These are phyloP conservation scores for Laspeyria flexula DNA, from an alignment of 2,888 invertebrate genomes.

Conservation along the genomic window DNA sequence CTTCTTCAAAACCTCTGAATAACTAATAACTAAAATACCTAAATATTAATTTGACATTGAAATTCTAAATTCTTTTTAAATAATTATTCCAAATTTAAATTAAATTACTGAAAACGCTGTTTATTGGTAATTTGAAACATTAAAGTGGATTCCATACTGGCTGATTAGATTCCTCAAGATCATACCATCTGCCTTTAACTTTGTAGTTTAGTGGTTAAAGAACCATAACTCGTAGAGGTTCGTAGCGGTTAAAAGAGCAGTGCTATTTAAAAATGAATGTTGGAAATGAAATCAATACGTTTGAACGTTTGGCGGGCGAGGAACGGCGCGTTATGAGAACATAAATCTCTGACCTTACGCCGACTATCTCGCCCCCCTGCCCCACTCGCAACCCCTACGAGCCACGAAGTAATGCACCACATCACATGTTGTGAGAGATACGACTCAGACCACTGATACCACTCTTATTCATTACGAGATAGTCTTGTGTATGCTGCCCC, in stretches of 20 bases:
- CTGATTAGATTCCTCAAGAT: conserved; percentile 5
- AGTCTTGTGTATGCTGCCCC: conserved; percentile 42
- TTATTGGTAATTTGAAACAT: background rate
- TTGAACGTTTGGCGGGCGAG: conserved; percentile 71
- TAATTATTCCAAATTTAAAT: background rate
- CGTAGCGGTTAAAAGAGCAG: conserved; percentile 34
- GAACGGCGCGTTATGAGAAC: conserved; percentile 76
- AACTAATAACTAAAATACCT: too few relatives aligned
- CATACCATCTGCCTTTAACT: conserved; percentile 13
- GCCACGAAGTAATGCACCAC: conserved; percentile 67
- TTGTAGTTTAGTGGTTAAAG: conserved; percentile 6
- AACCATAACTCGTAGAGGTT: conserved; percentile 33
- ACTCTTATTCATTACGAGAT: conserved; percentile 67
- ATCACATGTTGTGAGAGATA: conserved; percentile 69
- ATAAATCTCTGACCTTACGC: conserved; percentile 80
- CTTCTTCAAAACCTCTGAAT: too few relatives aligned
- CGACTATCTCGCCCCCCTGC: conserved; percentile 51
- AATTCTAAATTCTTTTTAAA: background rate
- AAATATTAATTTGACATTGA: too few relatives aligned
- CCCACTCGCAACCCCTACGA: conserved; percentile 49
- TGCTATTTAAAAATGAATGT: conserved; percentile 74
- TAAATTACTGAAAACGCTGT: too few relatives aligned
- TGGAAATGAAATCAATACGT: conserved; percentile 79
- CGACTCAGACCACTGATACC: conserved; percentile 57
- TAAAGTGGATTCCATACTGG: background rate